These are phyloP conservation scores for Columba janthina DNA, from an alignment of 2,113 vertebrate genomes.

Conservation along the genomic window DNA sequence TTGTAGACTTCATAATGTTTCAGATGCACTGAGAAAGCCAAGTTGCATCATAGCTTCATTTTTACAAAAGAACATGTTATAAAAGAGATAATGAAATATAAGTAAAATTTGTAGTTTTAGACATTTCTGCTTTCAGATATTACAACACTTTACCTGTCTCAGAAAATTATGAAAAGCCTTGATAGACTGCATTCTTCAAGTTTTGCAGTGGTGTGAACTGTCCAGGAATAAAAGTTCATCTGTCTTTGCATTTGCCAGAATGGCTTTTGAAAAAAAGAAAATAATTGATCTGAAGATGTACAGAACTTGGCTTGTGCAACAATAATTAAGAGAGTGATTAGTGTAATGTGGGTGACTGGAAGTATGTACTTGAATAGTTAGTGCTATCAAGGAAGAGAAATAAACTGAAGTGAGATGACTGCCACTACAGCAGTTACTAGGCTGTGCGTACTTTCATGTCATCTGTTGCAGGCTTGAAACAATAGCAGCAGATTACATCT, in stretches of 20 bases:
- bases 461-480: not conserved
- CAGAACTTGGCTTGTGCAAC: not conserved
- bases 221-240: not conserved
- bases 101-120: not conserved
- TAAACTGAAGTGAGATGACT: not conserved
- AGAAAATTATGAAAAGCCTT: not conserved
- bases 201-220: not conserved
- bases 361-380: not conserved
- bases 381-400: not conserved
- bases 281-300: not conserved
- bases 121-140: not conserved
- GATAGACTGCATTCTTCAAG: not conserved
- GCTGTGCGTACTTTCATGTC: not conserved
- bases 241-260: not conserved
- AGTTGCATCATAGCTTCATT: not conserved
- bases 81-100: not conserved
- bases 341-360: not conserved
- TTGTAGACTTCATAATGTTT: not conserved
- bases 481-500: not conserved
- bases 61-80: not conserved
- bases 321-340: not conserved
- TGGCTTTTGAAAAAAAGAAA: not conserved
- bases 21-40: not conserved
- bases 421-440: not conserved
- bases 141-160: not conserved